Conservation (phyloP, 2,888 invertebrate genomes). For the Merodon equestris region DNA sequence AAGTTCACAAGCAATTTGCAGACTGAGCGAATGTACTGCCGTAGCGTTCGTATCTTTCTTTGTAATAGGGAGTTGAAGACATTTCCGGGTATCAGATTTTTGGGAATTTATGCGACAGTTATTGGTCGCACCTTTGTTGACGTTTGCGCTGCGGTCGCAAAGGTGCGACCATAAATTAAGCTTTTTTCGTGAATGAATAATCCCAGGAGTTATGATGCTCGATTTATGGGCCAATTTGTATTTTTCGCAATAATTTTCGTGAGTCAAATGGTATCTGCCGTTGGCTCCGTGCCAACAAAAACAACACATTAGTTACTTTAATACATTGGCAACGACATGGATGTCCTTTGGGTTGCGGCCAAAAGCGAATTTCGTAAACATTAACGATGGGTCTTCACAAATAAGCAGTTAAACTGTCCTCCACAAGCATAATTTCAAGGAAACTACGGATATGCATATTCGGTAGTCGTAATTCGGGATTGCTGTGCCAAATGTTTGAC, state of each 20-base stretch:
- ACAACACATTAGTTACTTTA: conserved; percentile 54
- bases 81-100: conserved; percentile 67
- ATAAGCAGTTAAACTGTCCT: conserved; percentile 58
- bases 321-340: conserved; percentile 31
- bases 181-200: conserved; percentile 65
- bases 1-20: conserved; percentile 51
- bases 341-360: conserved; percentile 60
- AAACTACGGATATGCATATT: conserved; percentile 35
- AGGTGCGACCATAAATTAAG: conserved; percentile 62
- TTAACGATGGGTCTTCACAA: conserved; percentile 47
- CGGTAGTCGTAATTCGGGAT: conserved; percentile 38
- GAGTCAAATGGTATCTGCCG: conserved; percentile 31
- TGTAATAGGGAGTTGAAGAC: conserved; percentile 61
- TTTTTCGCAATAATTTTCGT: conserved; percentile 53
- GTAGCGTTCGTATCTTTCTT: conserved; percentile 34
- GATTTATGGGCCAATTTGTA: conserved; percentile 64
- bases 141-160: conserved; percentile 24
- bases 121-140: conserved; percentile 60
- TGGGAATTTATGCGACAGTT: conserved; percentile 64
- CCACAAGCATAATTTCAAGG: conserved; percentile 44
- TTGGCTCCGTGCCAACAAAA: conserved; percentile 38
- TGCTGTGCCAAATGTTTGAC: conserved; percentile 44
- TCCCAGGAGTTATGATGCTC: conserved; percentile 60
- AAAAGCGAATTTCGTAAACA: conserved; percentile 51
- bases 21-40: conserved; percentile 47